Conservation (phyloP, 2,888 invertebrate species). For the Tricholauxania praeusta region DNA sequence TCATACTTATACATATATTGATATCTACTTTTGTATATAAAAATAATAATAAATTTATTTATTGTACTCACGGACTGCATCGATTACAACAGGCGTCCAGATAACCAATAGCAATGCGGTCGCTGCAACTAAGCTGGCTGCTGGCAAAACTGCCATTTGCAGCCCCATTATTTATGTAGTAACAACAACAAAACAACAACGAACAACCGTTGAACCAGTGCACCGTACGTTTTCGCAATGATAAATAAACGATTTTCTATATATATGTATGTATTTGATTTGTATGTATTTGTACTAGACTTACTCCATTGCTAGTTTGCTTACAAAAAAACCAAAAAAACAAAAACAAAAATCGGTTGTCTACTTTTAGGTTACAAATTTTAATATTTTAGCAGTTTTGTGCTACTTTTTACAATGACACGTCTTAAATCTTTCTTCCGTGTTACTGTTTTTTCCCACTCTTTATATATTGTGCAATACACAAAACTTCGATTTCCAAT, state of each 20-base stretch:
- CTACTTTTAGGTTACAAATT: constrained; percentile 17
- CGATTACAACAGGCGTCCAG: constrained; percentile 62
- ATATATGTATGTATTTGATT: no score
- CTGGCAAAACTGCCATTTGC: constrained; percentile 66
- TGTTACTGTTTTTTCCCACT: not conserved
- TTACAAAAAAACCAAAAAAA: no score
- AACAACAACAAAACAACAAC: constrained; percentile 39
- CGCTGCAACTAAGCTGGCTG: constrained; percentile 65
- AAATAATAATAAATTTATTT: constrained; percentile 30
- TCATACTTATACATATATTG: no score
- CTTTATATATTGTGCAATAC: not conserved
- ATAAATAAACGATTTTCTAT: constrained; percentile 8
- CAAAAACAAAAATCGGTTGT: not conserved
- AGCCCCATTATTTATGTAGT: constrained; percentile 66
- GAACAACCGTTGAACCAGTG: not conserved
- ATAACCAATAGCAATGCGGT: constrained; percentile 59
- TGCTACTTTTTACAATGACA: no score
- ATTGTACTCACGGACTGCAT: constrained; percentile 68
- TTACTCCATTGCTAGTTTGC: constrained; percentile 56
- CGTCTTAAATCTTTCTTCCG: not conserved
- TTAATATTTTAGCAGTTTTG: not conserved
- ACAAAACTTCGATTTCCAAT: not conserved
- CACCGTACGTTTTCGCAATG: constrained; percentile 27
- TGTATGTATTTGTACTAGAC: constrained; percentile 51
- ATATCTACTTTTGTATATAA: no score